phyloP scores from a whole-genome alignment of 2,797 vertebrate species.

The Lepilemur ruficaudatus region DNA sequence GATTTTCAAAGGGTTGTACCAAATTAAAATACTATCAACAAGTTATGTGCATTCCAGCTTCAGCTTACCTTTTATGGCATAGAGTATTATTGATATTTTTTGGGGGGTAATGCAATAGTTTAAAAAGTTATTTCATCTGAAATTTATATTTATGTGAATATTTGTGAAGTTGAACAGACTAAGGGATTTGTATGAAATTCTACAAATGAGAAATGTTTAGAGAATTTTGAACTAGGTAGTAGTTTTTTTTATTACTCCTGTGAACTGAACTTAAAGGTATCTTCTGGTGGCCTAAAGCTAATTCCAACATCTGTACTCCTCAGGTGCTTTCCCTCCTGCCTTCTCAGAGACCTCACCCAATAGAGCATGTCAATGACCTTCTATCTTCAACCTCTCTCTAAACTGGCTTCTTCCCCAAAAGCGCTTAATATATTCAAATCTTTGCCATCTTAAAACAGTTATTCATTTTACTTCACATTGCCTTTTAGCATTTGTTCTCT shows the following conservation, averaged over 20 bases:
- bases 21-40: neutral
- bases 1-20: neutral
- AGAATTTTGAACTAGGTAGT: slow-evolving; percentile 2
- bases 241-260: neutral
- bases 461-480: neutral
- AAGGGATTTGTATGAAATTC: slow-evolving; percentile 11
- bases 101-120: neutral
- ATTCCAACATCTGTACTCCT: neutral
- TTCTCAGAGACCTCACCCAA: neutral
- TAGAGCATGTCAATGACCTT: neutral
- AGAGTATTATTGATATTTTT: neutral
- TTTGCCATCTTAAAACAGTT: neutral
- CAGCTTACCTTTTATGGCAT: neutral
- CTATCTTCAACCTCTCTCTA: neutral
- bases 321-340: neutral
- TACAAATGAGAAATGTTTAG: neutral
- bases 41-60: neutral
- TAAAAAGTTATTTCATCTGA: neutral
- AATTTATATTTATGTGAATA: slow-evolving; percentile 21
- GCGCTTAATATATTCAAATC: neutral
- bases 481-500: neutral
- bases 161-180: neutral
- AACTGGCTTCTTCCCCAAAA: neutral
- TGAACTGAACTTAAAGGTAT: neutral
- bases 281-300: neutral